Conservation (phyloP, 2,888 invertebrate species). For the Melanostoma scalare region DNA sequence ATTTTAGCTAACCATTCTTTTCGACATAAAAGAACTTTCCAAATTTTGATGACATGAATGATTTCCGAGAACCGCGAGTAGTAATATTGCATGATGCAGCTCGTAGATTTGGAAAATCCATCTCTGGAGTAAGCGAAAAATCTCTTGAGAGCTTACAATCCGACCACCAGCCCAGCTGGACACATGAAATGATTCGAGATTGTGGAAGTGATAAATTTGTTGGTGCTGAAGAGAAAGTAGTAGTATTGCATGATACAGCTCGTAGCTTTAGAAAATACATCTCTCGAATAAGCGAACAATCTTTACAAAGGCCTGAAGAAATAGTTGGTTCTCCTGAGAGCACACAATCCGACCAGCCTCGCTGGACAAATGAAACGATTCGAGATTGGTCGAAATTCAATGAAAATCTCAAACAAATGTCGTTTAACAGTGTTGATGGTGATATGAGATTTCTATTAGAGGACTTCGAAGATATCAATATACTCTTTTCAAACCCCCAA, state of each 20-base stretch:
- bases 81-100: too few relatives aligned
- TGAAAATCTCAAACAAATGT: not conserved
- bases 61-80: too few relatives aligned
- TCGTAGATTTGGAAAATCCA: not conserved
- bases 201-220: not conserved
- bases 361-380: conserved; percentile 14
- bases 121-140: not conserved
- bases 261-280: not conserved
- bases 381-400: not conserved
- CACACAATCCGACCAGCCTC: not conserved
- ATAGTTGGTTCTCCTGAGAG: not conserved
- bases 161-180: not conserved
- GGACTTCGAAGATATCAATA: not conserved
- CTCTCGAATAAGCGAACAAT: not conserved
- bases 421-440: not conserved
- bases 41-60: too few relatives aligned
- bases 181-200: conserved; percentile 6
- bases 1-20: too few relatives aligned
- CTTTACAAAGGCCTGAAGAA: not conserved
- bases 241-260: too few relatives aligned
- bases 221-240: too few relatives aligned
- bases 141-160: not conserved
- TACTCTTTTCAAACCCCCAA: not conserved
- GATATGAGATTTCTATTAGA: not conserved
- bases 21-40: too few relatives aligned